phyloP scores from a whole-genome alignment of 2,888 invertebrate genomes.

The Xiphydria camelus region DNA sequence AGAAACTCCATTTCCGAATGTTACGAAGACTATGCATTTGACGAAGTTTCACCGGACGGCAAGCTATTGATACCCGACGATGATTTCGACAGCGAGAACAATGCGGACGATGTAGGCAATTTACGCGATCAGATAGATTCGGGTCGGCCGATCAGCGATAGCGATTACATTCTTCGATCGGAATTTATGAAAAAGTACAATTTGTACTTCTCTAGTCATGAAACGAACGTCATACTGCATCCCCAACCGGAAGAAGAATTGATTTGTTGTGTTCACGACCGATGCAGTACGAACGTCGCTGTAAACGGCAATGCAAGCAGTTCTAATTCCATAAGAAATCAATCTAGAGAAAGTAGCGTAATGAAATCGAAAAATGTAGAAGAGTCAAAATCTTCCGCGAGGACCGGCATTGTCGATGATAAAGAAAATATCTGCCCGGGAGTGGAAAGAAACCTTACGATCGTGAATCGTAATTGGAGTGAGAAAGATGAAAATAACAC shows the following conservation, averaged over 20 bases:
- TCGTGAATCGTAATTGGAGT: no score
- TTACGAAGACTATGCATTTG: constrained; percentile 39
- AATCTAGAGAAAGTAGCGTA: not conserved
- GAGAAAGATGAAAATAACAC: not conserved
- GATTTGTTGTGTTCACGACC: no score
- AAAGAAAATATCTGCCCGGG: constrained; percentile 6
- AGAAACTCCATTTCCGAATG: constrained; percentile 5
- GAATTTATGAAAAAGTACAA: constrained; percentile 28
- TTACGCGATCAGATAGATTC: no score
- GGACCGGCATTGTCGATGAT: not conserved
- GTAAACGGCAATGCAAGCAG: no score
- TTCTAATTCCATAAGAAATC: no score
- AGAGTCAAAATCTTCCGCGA: not conserved
- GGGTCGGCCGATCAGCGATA: not conserved
- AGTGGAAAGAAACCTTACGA: constrained; percentile 22
- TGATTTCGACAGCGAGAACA: constrained; percentile 28
- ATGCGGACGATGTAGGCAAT: not conserved
- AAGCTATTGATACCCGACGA: constrained; percentile 33
- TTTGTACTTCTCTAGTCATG: constrained; percentile 26
- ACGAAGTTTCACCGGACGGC: constrained; percentile 34
- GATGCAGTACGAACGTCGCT: no score
- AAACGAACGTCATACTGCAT: constrained; percentile 15
- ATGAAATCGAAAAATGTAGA: constrained; percentile 3
- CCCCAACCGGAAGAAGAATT: not conserved
- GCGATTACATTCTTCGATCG: constrained; percentile 4